Base-by-base conservation (phyloP, 2,797 vertebrate species). In the Sebastes steindachneri region DNA sequence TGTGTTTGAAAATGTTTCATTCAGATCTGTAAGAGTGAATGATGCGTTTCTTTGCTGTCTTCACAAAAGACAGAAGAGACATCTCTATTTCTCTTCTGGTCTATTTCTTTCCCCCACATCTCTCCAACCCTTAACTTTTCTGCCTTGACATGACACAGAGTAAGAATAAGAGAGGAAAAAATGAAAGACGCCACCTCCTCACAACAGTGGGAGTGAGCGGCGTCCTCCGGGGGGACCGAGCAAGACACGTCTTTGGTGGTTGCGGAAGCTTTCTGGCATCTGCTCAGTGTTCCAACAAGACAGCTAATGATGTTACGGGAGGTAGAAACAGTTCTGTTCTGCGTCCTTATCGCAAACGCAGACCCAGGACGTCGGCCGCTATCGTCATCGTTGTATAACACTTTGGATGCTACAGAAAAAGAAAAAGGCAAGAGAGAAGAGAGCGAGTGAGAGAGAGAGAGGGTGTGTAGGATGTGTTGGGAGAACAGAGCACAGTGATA, bases 231-330 rank as follows among this genome's bases (percentile, higher is more conserved):
- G 80, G 68, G 65, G 51, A 55, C 48, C 6, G 3, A 54, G 31
- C 25, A 66, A 73, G 78, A 78, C 59, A 4, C 21, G 9, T 79
- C 59, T 81, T 80, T 68, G 53, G 68, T 57, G 60, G 71, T 64
- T 85, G 76, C 63, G 66, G 79, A 86, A 84, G 76, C 62, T 71
- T 77, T 31, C 74, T 84, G 76, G 89, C 75, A 51, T 89, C 83
- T 84, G 82, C 74, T 86, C 76, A 81, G 63, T 75, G 85, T 88
- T 88, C 58, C 79, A 33, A 65, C 53, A 67, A 9, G 84, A 91
- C 87, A 85, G 92, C 84, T 94, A 83, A 92, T 91, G 89, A 80
- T 72, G 89, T 93, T 83, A 83, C 48, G 68, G 66, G 73, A 87
- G 66, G 80, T 78, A 90, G 74, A 90, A 90, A 89, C 81, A 73